Conservation (phyloP, 64 coral and sea anemone species). For the Stichodactyla mertensii region DNA sequence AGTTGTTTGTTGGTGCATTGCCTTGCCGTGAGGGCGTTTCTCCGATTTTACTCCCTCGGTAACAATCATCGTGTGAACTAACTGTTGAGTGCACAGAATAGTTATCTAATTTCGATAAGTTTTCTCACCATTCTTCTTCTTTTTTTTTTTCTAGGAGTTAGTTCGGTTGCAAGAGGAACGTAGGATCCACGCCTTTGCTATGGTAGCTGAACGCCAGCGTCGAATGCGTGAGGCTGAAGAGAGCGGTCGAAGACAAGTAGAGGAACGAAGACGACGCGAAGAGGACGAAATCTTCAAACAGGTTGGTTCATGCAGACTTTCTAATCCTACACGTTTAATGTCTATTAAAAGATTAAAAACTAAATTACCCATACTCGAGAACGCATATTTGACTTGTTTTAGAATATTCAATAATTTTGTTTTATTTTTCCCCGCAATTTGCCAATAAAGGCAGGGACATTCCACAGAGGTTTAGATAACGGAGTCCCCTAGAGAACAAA, state of each 20-base stretch:
- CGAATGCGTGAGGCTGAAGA: conserved; percentile 96
- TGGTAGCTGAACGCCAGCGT: conserved; percentile 93
- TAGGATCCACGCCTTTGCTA: conserved; percentile 92
- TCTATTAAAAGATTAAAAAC: neutral
- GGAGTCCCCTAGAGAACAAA: no score
- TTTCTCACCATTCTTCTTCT: neutral
- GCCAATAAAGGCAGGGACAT: no score
- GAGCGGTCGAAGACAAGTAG: conserved; percentile 87
- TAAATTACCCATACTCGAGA: no score
- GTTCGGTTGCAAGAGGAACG: conserved; percentile 76
- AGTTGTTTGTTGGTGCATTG: no score
- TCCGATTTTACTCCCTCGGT: no score
- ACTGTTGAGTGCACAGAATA: neutral
- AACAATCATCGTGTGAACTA: no score
- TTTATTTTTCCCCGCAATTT: no score
- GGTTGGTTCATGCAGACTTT: conserved; percentile 25
- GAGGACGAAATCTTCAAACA: conserved; percentile 99
- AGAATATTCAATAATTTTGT: no score
- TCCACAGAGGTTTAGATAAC: no score
- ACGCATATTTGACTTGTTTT: no score
- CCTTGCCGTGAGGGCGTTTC: no score
- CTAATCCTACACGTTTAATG: neutral
- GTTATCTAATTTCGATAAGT: neutral
- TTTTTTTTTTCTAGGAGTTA: neutral
- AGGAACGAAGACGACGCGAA: conserved; percentile 86